phyloP scores from a whole-genome alignment of 2,113 vertebrate species.

The Antechinus stuartii region DNA sequence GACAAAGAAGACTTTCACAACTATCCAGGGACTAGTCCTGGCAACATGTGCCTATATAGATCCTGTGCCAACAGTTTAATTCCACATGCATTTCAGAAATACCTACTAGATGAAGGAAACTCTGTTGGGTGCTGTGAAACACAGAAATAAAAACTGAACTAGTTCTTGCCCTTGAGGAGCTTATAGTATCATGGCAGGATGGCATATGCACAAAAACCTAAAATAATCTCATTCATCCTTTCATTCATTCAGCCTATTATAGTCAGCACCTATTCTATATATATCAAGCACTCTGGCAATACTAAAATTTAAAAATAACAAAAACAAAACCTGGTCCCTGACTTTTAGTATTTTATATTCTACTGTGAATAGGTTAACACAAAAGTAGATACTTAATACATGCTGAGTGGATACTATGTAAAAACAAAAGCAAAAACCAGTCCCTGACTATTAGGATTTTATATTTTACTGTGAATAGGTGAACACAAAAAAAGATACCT shows the following conservation, averaged over 20 bases:
- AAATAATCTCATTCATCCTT: background rate
- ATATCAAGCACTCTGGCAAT: background rate
- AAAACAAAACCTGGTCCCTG: background rate
- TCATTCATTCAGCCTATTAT: background rate
- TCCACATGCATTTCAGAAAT: background rate
- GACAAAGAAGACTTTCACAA: conserved; percentile 1
- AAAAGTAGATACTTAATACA: background rate
- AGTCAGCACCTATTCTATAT: background rate
- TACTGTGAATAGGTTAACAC: background rate
- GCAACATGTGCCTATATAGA: background rate
- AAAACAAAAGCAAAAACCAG: too few relatives aligned
- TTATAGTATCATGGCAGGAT: background rate
- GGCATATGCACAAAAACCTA: background rate
- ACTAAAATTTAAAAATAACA: background rate
- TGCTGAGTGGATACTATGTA: too few relatives aligned
- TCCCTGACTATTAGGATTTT: background rate
- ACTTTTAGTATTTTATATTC: background rate
- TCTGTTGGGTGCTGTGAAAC: background rate
- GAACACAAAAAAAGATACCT: too few relatives aligned
- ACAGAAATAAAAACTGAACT: background rate
- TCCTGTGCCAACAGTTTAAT: background rate
- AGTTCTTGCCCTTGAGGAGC: background rate
- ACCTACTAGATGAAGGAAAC: background rate
- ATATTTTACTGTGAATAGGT: background rate
- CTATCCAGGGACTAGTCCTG: background rate